phyloP scores from a whole-genome alignment of 2,888 invertebrate species.

The Calameuta filiformis region DNA sequence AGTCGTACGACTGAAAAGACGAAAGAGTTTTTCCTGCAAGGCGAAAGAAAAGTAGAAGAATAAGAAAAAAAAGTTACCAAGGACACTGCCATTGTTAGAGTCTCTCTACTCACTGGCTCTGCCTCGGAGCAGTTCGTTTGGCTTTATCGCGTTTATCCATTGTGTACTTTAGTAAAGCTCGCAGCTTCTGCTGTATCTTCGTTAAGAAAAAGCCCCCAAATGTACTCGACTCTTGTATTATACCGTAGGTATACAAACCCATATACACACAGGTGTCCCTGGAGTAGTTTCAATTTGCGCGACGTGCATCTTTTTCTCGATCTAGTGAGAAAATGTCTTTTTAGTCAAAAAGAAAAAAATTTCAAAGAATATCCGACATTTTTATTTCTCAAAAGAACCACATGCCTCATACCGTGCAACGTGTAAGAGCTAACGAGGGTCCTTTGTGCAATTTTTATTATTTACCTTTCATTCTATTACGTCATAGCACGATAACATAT shows the following conservation, averaged over 20 bases:
- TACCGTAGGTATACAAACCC: neutral
- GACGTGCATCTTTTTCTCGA: neutral
- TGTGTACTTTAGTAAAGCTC: neutral
- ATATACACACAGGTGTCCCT: too few relatives aligned
- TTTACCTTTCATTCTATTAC: neutral
- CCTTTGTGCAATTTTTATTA: neutral
- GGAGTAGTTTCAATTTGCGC: too few relatives aligned
- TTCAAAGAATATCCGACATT: neutral
- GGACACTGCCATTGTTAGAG: neutral
- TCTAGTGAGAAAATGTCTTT: neutral
- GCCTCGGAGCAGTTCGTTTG: constrained; percentile 4
- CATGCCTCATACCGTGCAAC: neutral
- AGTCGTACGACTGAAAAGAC: neutral
- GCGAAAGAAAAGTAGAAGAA: neutral
- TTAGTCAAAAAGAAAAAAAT: neutral
- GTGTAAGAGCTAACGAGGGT: neutral
- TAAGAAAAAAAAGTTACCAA: neutral
- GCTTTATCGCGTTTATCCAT: constrained; percentile 9
- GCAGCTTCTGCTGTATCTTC: neutral
- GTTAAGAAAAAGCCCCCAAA: neutral
- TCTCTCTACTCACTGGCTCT: neutral
- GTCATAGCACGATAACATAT: neutral
- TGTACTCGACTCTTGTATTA: neutral
- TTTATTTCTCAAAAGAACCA: neutral
- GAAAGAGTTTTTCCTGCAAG: neutral